Base-by-base conservation (phyloP, 1,140 invertebrate genomes). In the Pomacea maculata region DNA sequence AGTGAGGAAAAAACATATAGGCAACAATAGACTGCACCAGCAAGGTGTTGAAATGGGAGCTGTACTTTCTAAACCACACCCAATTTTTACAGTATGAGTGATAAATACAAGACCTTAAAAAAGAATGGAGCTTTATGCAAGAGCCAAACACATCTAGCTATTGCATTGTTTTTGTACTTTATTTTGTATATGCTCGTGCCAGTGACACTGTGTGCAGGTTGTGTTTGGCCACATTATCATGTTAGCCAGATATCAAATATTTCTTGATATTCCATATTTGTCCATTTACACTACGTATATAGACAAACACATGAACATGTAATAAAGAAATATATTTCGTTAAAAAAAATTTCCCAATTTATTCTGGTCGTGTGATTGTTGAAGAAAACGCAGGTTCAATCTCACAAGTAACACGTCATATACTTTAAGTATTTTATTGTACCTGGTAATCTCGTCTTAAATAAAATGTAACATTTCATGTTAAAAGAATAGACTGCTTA, bases 261-360 rank as follows among this genome's bases (percentile, higher is more conserved):
- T 74, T 80, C 64, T 75, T 75, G 70, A 80, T 80, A 80, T 80
- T 80, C 79, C 72, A 75, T 80, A 75, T 55, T 80, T 80, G 79
- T 80, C 79, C 72, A 80, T 80, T 80, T 80, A 80, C 61, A 54
- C 29, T 80, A 29, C 77, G 68, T 57, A 70, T 75, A 61, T 75
- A 75, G n/a, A 80, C 52, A 80, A 57, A 75, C 64, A 80, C 54
- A 25, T 67, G 72, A 73, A 29, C 54, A 52, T 73, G 72, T 63
- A 80, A 75, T 80, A 80, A 80, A 80, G 57, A 80, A 57, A 63
- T 74, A 80, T 80, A 74, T 74, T 80, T 80, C 70, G 68, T 67
- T 73, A 73, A 52, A 45, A 45, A 45, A 25, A 45, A 45, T 1
- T 45, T 45, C 34, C 6, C 6, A 45, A 45, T 2, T 45, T 45